These are phyloP conservation scores for Trilocha varians DNA, from an alignment of 2,888 invertebrate species.

Conservation along the genomic window DNA sequence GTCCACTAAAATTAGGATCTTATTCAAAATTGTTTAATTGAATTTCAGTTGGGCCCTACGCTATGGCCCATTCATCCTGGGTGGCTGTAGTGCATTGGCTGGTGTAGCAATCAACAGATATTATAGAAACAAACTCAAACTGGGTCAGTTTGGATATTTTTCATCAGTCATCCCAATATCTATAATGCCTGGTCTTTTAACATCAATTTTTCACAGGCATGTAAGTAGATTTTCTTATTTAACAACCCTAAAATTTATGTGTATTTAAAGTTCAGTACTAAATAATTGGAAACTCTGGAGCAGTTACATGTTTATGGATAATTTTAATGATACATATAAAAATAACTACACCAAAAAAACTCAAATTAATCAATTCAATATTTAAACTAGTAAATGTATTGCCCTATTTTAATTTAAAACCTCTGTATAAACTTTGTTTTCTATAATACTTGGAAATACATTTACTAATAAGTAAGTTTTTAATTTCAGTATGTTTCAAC, in stretches of 20 bases:
- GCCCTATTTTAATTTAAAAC: no score
- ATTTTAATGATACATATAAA: no score
- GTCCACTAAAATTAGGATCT: no score
- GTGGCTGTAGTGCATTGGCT: slow-evolving; percentile 59
- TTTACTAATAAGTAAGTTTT: not conserved
- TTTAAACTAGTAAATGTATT: no score
- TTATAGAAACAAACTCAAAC: slow-evolving; percentile 75
- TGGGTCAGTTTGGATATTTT: slow-evolving; percentile 72
- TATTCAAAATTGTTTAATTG: slow-evolving; percentile 3
- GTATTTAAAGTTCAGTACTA: not conserved
- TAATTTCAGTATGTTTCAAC: slow-evolving; percentile 67
- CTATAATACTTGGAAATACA: no score
- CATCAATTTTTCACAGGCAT: slow-evolving; percentile 71
- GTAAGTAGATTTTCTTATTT: slow-evolving; percentile 40
- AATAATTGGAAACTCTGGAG: not conserved
- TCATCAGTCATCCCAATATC: slow-evolving; percentile 76
- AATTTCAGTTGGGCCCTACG: slow-evolving; percentile 58
- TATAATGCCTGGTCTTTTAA: slow-evolving; percentile 71
- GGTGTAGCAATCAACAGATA: slow-evolving; percentile 76
- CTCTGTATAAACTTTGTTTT: no score
- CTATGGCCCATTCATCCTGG: slow-evolving; percentile 67
- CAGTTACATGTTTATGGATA: no score
- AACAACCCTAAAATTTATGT: no score
- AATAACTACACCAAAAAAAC: no score
- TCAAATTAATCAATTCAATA: no score